Percentiles rank a stretch among this genome's conserved stretches.
phyloP scores from a whole-genome alignment of 1,140 invertebrate species.

The Akabosia matsudoensis region DNA sequence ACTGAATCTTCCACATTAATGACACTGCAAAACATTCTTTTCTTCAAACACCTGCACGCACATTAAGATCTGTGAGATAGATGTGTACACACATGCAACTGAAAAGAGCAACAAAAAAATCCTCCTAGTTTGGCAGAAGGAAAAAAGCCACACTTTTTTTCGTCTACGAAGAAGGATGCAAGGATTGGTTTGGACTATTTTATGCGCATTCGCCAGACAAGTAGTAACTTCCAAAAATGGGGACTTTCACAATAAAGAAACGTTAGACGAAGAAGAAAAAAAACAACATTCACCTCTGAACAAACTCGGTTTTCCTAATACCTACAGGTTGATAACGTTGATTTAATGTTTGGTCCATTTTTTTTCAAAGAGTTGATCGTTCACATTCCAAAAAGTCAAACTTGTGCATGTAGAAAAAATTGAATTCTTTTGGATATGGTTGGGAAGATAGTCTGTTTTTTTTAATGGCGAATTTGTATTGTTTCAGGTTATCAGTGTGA shows the following conservation, averaged over 20 bases:
- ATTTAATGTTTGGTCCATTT: no score
- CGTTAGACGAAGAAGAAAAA: background rate
- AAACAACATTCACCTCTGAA: conserved; percentile 11
- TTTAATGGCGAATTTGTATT: no score
- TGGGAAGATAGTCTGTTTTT: no score
- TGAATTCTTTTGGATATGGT: no score
- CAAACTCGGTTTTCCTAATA: background rate
- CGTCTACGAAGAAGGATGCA: background rate
- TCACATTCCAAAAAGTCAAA: no score
- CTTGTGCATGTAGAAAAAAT: no score
- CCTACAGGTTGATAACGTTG: background rate
- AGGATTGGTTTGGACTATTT: background rate
- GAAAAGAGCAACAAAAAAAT: background rate
- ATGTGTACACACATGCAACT: background rate
- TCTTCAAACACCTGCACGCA: conserved; percentile 1
- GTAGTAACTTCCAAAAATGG: conserved; percentile 19
- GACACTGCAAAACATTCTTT: background rate
- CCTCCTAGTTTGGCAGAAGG: conserved; percentile 8
- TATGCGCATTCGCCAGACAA: background rate
- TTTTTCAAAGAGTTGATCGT: background rate
- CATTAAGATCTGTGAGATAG: background rate
- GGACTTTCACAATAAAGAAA: conserved; percentile 19
- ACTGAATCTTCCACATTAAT: background rate
- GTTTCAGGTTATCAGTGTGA: no score
- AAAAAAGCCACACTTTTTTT: background rate